Evolutionary conservation across 2,797 vertebrate species (phyloP).

Genomic region (Mormyrops attenuatus): DNA sequence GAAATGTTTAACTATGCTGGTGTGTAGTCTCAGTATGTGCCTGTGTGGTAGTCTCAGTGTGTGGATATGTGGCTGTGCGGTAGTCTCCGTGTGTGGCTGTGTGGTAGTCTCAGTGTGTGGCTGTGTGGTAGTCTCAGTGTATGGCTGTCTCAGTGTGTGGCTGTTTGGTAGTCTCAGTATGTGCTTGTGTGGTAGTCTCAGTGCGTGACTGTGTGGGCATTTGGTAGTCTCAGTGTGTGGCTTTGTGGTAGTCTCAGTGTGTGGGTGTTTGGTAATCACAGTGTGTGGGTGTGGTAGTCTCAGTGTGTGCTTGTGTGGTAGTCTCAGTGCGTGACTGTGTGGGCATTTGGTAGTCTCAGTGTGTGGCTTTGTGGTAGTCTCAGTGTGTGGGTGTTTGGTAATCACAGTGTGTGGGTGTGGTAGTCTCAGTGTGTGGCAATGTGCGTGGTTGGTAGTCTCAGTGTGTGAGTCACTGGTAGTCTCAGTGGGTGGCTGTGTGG

Average conservation of each 20-base stretch:
- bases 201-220: neutral
- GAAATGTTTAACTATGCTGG: neutral
- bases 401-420: neutral
- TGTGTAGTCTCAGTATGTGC: neutral
- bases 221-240: neutral
- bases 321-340: neutral
- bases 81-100: neutral
- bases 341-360: neutral
- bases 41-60: neutral
- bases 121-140: neutral
- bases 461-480: neutral
- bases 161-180: neutral
- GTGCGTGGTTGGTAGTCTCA: neutral
- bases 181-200: too few relatives aligned
- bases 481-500: neutral
- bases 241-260: neutral
- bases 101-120: neutral
- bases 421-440: neutral
- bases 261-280: neutral
- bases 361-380: neutral
- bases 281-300: neutral
- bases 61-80: neutral
- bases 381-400: neutral
- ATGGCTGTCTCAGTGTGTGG: neutral
- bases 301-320: neutral